Evolutionary conservation across 1,140 invertebrate genomes (phyloP).

Genomic region (Epicauta chinensis): DNA sequence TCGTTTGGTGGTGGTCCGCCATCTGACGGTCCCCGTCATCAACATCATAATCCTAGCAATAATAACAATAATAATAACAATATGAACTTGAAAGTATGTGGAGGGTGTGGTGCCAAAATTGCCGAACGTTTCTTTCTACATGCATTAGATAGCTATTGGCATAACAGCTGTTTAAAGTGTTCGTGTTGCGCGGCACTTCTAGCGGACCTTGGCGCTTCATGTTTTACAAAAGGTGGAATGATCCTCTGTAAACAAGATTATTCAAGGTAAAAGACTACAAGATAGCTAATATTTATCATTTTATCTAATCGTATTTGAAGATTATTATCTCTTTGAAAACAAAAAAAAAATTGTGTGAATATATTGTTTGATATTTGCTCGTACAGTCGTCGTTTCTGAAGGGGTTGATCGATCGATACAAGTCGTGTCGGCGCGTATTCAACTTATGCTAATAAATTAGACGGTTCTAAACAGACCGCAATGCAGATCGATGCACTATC

Average conservation of each 20-base stretch:
- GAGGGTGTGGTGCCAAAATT: conserved; percentile 70
- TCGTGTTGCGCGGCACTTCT: conserved; percentile 77
- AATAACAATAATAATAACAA: conserved; percentile 53
- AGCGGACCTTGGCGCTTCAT: conserved; percentile 82
- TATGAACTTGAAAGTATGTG: conserved; percentile 57
- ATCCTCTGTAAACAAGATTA: conserved; percentile 92
- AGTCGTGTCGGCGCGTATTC: conserved; percentile 40
- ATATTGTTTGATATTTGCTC: too few relatives aligned
- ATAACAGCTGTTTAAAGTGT: conserved; percentile 89
- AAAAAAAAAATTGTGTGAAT: too few relatives aligned
- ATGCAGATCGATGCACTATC: conserved; percentile 41
- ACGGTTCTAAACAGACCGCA: conserved; percentile 43
- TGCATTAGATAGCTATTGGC: conserved; percentile 89
- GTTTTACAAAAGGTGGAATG: conserved; percentile 86
- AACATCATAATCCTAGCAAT: conserved; percentile 45
- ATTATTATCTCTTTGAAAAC: too few relatives aligned
- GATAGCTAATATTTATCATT: too few relatives aligned
- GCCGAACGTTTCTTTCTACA: conserved; percentile 81
- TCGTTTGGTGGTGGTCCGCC: conserved; percentile 34
- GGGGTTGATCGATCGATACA: conserved; percentile 37
- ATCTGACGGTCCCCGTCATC: conserved; percentile 44
- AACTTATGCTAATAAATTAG: conserved; percentile 46
- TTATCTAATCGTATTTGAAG: too few relatives aligned
- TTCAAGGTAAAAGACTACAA: conserved; percentile 59
- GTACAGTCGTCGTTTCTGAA: background rate